phyloP scores from a whole-genome alignment of 2,888 invertebrate genomes.

The Hydrotaea cyrtoneurina region DNA sequence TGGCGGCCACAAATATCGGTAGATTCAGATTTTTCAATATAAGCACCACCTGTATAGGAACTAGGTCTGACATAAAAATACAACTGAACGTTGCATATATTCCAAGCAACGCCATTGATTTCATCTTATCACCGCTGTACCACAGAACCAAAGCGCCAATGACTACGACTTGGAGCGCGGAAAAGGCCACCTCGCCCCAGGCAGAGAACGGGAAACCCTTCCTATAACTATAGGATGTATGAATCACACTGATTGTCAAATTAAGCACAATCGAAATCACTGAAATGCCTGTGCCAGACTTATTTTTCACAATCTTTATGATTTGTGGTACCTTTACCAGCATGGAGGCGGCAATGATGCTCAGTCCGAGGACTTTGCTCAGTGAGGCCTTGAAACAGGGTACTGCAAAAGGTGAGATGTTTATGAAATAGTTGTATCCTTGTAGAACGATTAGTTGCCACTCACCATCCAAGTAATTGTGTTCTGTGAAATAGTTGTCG shows the following conservation, averaged over 20 bases:
- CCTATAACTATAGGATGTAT: constrained; percentile 93
- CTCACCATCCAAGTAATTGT: constrained; percentile 92
- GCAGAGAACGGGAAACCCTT: constrained; percentile 97
- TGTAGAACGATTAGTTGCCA: constrained; percentile 57
- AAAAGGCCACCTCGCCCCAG: constrained; percentile 92
- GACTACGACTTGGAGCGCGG: constrained; percentile 92
- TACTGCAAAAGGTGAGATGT: constrained; percentile 82
- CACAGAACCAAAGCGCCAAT: constrained; percentile 92
- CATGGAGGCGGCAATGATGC: constrained; percentile 94
- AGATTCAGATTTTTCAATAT: constrained; percentile 92
- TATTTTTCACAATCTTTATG: constrained; percentile 90
- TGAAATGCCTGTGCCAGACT: constrained; percentile 95
- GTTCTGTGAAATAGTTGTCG: constrained; percentile 90
- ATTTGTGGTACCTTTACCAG: constrained; percentile 99
- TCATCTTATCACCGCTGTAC: constrained; percentile 85
- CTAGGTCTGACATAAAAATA: constrained; percentile 87
- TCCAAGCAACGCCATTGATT: constrained; percentile 85
- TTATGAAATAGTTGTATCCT: constrained; percentile 17
- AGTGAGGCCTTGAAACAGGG: constrained; percentile 92
- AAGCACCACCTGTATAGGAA: constrained; percentile 89
- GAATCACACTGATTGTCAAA: constrained; percentile 93
- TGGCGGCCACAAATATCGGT: constrained; percentile 92
- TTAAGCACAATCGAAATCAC: constrained; percentile 91
- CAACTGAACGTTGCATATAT: constrained; percentile 83
- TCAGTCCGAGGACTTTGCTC: constrained; percentile 94